Evolutionary conservation across 2,888 invertebrate genomes (phyloP).

Genomic region (Magallana nippona): DNA sequence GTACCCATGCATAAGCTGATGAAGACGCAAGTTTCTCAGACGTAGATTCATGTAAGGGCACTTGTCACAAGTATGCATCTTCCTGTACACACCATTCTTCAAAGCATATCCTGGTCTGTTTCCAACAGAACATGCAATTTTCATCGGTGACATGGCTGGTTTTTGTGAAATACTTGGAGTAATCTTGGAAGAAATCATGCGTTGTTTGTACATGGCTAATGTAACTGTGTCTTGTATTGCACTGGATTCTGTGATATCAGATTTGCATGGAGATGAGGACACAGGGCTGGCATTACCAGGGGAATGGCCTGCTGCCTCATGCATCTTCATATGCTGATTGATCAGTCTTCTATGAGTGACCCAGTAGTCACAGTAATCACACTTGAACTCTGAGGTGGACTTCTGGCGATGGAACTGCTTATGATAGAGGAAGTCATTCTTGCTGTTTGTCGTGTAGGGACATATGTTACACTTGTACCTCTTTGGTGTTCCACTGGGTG

Average conservation of each 20-base stretch:
- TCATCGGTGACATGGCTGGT: constrained; percentile 71
- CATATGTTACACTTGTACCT: constrained; percentile 90
- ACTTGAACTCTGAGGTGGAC: constrained; percentile 88
- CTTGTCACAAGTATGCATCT: constrained; percentile 91
- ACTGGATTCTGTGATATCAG: constrained; percentile 69
- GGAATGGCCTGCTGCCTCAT: constrained; percentile 78
- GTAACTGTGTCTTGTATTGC: constrained; percentile 72
- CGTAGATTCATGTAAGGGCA: constrained; percentile 92
- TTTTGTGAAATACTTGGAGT: constrained; percentile 71
- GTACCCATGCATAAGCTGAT: constrained; percentile 89
- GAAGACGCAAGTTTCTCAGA: constrained; percentile 89
- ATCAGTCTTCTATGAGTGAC: constrained; percentile 88
- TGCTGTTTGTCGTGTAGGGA: constrained; percentile 91
- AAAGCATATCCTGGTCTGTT: constrained; percentile 71
- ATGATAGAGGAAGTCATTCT: constrained; percentile 92
- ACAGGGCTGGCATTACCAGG: constrained; percentile 44
- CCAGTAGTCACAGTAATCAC: constrained; percentile 90
- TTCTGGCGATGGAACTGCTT: constrained; percentile 89
- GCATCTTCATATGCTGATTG: constrained; percentile 91
- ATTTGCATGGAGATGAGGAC: constrained; percentile 71
- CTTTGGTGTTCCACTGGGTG: constrained; percentile 75
- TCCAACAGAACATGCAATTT: constrained; percentile 68
- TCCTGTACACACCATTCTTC: constrained; percentile 81
- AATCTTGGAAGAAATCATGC: constrained; percentile 76
- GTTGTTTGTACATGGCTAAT: constrained; percentile 75